Base-by-base conservation (phyloP, 1,140 invertebrate species). In the Drosophila pruinosa region DNA sequence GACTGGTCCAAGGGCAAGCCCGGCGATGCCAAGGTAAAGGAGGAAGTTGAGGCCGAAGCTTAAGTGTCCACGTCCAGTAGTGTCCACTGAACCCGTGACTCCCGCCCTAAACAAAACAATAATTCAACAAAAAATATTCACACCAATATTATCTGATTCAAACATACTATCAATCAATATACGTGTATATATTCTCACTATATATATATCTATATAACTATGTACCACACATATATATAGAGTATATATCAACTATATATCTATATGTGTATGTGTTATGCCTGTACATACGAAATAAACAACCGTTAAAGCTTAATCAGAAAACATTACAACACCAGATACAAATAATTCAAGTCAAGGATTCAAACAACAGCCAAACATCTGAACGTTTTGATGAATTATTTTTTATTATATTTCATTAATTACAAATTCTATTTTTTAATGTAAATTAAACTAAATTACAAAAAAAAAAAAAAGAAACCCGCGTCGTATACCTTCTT, bases 1-100 rank as follows among this genome's bases (percentile, higher is more conserved):
- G 96, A 97, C 93, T 97, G 96, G 96, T 96, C 96, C 91, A 97
- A 97, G 94, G 96, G 96, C 92, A 94, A 94, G 89, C 93, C 93
- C 91, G 95, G 95, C 91, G 96, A 96, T 91, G 94, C 95, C 89
- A 96, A 96, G 95, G 95, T 96, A 96, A 96, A 96, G 93, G 95
- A 96, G 92, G 95, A 96, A 92, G 95, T 94, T 92, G 95, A 96
- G 93, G 95, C 95, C 95, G 96, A 94, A 95, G 92, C 92, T 85
- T 91, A 91, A 91, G 75, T 77, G 68, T 77, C 69, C 72, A 72
- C 81, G 70, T 75, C 82, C 82, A 88, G 39, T 80, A 85, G 75
- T 78, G 81, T 81, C 82, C 81, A 86, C 57, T 78, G 83, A 50
- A 88, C 75, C 83, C 83, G 83, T 88, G 82, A 88, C 82, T 89